These are phyloP conservation scores for Antigone vipio DNA, from an alignment of 2,113 vertebrate species.

Conservation along the genomic window DNA sequence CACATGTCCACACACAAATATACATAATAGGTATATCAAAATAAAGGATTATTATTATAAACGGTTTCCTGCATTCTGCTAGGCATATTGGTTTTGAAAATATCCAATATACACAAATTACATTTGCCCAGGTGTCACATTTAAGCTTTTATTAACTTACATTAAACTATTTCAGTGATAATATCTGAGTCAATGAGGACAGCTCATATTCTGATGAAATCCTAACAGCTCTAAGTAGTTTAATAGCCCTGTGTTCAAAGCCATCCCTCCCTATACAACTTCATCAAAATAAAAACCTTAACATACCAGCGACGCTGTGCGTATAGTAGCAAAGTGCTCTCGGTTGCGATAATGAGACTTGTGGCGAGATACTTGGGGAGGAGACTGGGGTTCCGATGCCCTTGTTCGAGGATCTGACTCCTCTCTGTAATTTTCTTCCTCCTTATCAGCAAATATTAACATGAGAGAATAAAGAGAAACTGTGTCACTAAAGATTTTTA, in stretches of 20 bases:
- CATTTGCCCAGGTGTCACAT: not conserved
- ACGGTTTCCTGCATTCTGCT: not conserved
- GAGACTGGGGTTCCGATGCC: constrained; percentile 87
- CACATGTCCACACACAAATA: not conserved
- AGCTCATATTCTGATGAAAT: not conserved
- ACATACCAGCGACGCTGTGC: constrained; percentile 94
- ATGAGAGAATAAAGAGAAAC: not conserved
- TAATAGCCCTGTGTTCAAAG: not conserved
- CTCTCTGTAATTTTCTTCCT: constrained; percentile 86
- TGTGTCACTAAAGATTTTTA: not conserved
- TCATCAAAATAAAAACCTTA: fast-evolving
- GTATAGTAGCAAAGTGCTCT: constrained; percentile 98
- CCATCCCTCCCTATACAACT: not conserved
- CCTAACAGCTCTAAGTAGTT: not conserved
- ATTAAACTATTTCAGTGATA: not conserved
- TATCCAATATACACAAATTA: not conserved
- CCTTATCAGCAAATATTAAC: constrained; percentile 73
- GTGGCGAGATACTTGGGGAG: constrained; percentile 88
- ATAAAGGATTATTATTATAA: not conserved
- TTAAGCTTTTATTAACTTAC: not conserved
- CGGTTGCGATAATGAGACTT: constrained; percentile 91
- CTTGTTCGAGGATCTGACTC: constrained; percentile 83
- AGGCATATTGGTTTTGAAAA: not conserved
- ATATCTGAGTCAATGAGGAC: not conserved
- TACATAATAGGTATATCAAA: not conserved